These are phyloP conservation scores for Tichodroma muraria DNA, from an alignment of 2,113 vertebrate species.

Conservation along the genomic window DNA sequence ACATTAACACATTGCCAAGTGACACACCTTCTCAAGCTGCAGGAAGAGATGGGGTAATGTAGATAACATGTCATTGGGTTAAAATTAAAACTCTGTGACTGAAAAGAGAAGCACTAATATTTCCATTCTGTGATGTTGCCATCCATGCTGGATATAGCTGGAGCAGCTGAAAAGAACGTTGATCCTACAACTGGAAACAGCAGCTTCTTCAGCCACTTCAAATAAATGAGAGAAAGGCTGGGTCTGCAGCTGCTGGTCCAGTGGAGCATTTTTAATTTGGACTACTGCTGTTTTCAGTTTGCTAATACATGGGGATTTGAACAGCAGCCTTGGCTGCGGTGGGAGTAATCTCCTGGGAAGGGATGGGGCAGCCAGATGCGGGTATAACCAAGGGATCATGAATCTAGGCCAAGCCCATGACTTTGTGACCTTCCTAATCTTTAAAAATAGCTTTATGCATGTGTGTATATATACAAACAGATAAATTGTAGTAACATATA, in stretches of 20 bases:
- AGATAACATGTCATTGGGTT: neutral
- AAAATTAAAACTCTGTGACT: neutral
- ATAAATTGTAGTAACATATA: neutral
- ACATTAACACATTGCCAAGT: neutral
- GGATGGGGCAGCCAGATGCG: neutral
- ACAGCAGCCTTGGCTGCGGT: neutral
- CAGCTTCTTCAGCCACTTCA: neutral
- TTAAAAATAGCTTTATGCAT: slow-evolving; percentile 23
- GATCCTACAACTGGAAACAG: neutral
- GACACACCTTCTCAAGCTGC: neutral
- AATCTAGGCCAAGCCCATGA: slow-evolving; percentile 44
- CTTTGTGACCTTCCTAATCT: slow-evolving; percentile 40
- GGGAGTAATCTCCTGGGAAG: neutral
- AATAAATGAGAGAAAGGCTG: neutral
- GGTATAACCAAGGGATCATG: slow-evolving; percentile 6
- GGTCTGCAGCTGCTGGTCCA: neutral
- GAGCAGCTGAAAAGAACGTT: neutral
- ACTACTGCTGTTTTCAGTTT: neutral
- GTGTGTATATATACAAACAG: neutral
- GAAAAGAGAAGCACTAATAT: neutral
- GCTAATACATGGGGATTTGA: slow-evolving; percentile 14
- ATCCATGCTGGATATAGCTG: neutral
- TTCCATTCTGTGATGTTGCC: neutral
- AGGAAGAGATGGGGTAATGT: neutral
- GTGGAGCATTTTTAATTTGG: neutral